Conservation (phyloP, 2,797 vertebrate species). For the Peromyscus melanophrys region DNA sequence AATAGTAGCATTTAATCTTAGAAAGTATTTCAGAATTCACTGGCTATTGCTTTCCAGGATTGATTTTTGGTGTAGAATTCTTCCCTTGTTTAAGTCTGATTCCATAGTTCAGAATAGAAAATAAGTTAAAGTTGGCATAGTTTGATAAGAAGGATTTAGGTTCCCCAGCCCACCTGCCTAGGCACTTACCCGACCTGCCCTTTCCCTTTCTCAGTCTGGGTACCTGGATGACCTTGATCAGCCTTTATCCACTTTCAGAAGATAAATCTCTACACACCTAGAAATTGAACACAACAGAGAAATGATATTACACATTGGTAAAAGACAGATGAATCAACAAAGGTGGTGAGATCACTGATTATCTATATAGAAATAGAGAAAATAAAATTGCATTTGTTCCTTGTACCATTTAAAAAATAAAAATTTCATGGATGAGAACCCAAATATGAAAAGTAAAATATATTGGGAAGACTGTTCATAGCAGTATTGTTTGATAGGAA, state of each 20-base stretch:
- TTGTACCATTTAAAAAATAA: conserved; percentile 26
- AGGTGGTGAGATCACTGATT: not conserved
- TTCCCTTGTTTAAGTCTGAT: not conserved
- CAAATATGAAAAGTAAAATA: conserved; percentile 1
- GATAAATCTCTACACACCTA: not conserved
- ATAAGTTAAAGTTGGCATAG: not conserved
- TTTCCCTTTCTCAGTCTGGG: not conserved
- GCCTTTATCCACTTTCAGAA: not conserved
- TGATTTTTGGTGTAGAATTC: not conserved
- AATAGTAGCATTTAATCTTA: not conserved
- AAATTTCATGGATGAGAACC: not conserved
- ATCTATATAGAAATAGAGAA: not conserved
- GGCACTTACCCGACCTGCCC: fast-evolving
- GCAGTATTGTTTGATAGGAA: conserved; percentile 13
- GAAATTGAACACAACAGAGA: not conserved
- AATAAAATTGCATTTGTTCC: not conserved
- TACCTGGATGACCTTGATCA: fast-evolving
- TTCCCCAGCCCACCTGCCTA: not conserved
- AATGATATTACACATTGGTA: not conserved
- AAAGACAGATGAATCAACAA: not conserved
- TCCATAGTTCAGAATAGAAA: not conserved
- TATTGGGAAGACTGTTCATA: not conserved
- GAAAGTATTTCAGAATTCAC: not conserved
- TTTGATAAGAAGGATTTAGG: not conserved
- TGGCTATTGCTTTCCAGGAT: not conserved